Evolutionary conservation across 64 coral and sea anemone genomes (phyloP).

Genomic region (Platygyra sinensis): DNA sequence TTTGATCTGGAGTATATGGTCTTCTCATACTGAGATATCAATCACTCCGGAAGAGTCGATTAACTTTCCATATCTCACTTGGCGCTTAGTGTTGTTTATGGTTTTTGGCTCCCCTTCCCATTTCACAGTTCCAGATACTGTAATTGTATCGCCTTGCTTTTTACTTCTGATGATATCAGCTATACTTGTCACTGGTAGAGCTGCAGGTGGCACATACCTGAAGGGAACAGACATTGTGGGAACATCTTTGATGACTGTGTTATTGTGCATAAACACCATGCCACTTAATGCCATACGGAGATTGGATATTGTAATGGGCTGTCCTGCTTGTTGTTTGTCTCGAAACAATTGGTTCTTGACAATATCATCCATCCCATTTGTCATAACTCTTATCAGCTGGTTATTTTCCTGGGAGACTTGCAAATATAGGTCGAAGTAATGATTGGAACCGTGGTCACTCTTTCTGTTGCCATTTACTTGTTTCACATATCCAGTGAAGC

Average conservation of each 20-base stretch:
- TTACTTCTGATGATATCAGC: too few species aligned
- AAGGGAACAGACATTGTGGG: too few species aligned
- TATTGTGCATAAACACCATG: slow-evolving; percentile 24
- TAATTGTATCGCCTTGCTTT: slow-evolving; percentile 22
- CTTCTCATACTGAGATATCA: slow-evolving; percentile 21
- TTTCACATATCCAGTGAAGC: slow-evolving; percentile 36
- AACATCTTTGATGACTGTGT: neutral
- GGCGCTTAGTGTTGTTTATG: neutral
- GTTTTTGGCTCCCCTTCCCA: neutral
- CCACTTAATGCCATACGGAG: too few species aligned
- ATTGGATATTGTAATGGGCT: too few species aligned
- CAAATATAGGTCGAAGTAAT: slow-evolving; percentile 47
- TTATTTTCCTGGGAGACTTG: slow-evolving; percentile 24
- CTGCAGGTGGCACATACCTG: too few species aligned
- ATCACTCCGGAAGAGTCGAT: slow-evolving; percentile 11
- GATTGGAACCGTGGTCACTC: slow-evolving; percentile 42
- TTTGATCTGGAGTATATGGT: neutral
- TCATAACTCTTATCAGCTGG: too few species aligned
- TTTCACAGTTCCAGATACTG: neutral
- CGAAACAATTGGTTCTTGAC: too few species aligned
- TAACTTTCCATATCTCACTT: slow-evolving; percentile 3
- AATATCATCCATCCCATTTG: too few species aligned
- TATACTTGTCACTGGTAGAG: too few species aligned
- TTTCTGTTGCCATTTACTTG: slow-evolving; percentile 33
- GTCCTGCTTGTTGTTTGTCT: too few species aligned